Evolutionary conservation across 2,888 invertebrate species (phyloP).

Genomic region (Cataglyphis albicans): DNA sequence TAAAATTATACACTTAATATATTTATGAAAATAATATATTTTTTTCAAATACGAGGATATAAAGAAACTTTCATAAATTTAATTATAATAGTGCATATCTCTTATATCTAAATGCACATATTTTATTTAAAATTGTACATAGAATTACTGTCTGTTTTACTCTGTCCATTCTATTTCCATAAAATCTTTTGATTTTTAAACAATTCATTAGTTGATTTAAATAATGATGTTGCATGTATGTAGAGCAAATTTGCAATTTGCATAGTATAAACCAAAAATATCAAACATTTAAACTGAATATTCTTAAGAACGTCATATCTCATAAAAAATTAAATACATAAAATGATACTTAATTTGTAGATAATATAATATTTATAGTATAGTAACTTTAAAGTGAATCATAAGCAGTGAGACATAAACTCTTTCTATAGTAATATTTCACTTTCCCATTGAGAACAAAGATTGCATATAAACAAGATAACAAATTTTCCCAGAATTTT

Average conservation of each 20-base stretch:
- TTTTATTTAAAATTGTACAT: slow-evolving; percentile 44
- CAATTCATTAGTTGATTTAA: background rate
- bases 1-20: background rate
- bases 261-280: background rate
- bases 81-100: background rate
- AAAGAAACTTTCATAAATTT: background rate
- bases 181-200: slow-evolving; percentile 19
- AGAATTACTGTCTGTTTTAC: background rate
- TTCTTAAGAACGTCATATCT: background rate
- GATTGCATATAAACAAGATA: background rate
- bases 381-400: background rate
- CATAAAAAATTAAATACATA: background rate
- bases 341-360: background rate
- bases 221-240: background rate
- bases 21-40: background rate
- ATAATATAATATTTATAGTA: background rate
- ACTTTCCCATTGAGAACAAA: slow-evolving; percentile 5
- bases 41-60: background rate
- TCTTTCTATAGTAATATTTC: background rate
- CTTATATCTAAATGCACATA: slow-evolving; percentile 23
- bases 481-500: background rate
- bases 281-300: slow-evolving; percentile 6
- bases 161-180: background rate
- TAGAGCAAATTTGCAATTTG: background rate
- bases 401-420: background rate